These are phyloP conservation scores for Silurus meridionalis DNA, from an alignment of 2,113 vertebrate genomes.

Conservation along the genomic window DNA sequence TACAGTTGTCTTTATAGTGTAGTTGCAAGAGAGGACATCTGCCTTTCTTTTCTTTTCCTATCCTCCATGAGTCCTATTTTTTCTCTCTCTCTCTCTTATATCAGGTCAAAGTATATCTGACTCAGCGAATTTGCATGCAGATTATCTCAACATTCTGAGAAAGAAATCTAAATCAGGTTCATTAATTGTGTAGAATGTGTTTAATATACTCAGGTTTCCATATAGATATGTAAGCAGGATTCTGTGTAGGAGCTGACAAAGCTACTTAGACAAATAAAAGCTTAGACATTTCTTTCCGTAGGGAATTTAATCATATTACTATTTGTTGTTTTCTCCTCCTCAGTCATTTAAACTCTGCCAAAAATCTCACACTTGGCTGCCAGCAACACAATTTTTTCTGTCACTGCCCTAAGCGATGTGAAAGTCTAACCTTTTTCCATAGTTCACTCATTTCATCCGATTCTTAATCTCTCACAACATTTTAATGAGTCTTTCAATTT, in stretches of 20 bases:
- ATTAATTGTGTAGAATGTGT: neutral
- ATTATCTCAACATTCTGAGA: constrained; percentile 1
- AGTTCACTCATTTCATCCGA: constrained; percentile 12
- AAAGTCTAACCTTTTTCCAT: constrained; percentile 14
- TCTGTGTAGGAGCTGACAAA: neutral
- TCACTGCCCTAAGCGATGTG: constrained; percentile 2
- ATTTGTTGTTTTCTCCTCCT: constrained; percentile 24
- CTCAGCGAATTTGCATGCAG: neutral
- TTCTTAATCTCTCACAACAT: constrained; percentile 9
- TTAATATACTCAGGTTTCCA: neutral
- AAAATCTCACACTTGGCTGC: constrained; percentile 1
- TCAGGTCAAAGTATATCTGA: constrained; percentile 4
- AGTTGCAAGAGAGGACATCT: too few relatives aligned
- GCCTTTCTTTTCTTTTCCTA: too few relatives aligned
- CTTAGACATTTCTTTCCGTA: neutral
- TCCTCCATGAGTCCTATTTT: too few relatives aligned
- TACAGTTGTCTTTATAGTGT: too few relatives aligned
- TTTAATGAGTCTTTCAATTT: constrained; percentile 5
- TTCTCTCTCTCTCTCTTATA: neutral
- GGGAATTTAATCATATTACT: neutral
- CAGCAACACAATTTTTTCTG: constrained; percentile 3
- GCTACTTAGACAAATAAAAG: neutral
- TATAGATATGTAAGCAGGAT: neutral
- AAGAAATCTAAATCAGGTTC: constrained; percentile 6
- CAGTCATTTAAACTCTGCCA: constrained; percentile 1